A percentile compares a stretch with the other conserved stretches of the same genome.
Conservation (phyloP, 2,797 vertebrate species). For the Trichosurus vulpecula region DNA sequence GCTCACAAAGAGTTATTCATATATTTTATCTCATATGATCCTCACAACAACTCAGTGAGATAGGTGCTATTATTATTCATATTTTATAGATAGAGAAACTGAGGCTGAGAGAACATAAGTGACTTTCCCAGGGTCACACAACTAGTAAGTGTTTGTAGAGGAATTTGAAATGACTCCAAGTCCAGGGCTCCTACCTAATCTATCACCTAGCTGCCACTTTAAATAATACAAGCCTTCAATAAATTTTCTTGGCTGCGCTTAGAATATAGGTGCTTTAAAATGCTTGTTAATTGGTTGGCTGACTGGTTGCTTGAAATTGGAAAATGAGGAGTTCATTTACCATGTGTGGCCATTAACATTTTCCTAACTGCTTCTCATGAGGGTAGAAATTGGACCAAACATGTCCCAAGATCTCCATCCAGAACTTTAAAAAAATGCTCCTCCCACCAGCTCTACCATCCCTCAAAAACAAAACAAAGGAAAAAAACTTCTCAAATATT, state of each 20-base stretch:
- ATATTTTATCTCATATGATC: background rate
- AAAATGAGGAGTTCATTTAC: background rate
- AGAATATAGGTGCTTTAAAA: background rate
- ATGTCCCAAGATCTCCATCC: background rate
- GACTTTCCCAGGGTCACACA: background rate
- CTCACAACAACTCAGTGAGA: background rate
- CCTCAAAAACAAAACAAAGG: background rate
- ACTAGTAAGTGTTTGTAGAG: background rate
- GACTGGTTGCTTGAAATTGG: background rate
- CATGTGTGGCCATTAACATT: background rate
- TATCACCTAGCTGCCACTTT: background rate
- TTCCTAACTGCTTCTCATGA: background rate
- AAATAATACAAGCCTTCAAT: background rate
- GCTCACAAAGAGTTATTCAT: background rate
- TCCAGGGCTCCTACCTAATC: background rate
- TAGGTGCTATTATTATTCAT: background rate
- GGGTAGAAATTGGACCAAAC: background rate
- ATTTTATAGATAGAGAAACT: background rate
- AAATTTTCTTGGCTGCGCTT: background rate
- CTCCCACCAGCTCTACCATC: background rate
- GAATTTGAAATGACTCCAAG: background rate
- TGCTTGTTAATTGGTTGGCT: background rate
- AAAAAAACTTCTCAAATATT: background rate
- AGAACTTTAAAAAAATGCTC: background rate
- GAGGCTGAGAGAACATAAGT: background rate